Base-by-base conservation (phyloP, 2,888 invertebrate genomes). In the Chrysodeixis includens region DNA sequence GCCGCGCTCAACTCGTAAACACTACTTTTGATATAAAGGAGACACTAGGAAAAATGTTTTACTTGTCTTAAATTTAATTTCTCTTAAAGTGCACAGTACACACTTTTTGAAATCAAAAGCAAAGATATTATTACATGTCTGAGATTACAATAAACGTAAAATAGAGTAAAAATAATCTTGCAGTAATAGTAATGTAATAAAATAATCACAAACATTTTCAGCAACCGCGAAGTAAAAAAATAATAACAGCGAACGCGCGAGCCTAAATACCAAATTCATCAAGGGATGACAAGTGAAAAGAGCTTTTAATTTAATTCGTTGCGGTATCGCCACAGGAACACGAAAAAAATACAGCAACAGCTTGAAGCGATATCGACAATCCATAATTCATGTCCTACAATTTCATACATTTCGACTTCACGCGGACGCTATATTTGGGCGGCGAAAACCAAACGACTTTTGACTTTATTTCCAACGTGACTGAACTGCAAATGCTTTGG, bases 261-360 rank as follows among this genome's bases (percentile, higher is more conserved):
- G 83, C 88, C 90, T 90, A 92, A 92, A 93, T 92, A 93, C 90
- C 87, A 90, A 92, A 95, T 95, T 91, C 94, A 94, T 95, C 94
- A 94, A 90, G 83, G 89, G 91, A 92, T 93, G 94, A 94, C 94
- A 95, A 93, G 93, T 94, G 93, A 95, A 94, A 94, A 94, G 94
- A 94, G 94, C 93, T 94, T 94, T 95, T 95, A 95, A 95, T 95
- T 95, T 94, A 94, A 95, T 95, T 94, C 95, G 94, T 90, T 94
- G 94, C 91, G 94, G 95, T 93, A 91, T 92, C 90, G 91, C 90
- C 90, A 82, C 91, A 90, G 91, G 82, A 92, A 91, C 88, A 91
- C 87, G 89, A 92, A 93, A 94, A 94, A 94, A 93, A 93, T 86
- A 93, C 88, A 92, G 93, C 92, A 93, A 94, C 95, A 95, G 95